Conservation (phyloP, 2,113 vertebrate species). For the Arothron firmamentum region DNA sequence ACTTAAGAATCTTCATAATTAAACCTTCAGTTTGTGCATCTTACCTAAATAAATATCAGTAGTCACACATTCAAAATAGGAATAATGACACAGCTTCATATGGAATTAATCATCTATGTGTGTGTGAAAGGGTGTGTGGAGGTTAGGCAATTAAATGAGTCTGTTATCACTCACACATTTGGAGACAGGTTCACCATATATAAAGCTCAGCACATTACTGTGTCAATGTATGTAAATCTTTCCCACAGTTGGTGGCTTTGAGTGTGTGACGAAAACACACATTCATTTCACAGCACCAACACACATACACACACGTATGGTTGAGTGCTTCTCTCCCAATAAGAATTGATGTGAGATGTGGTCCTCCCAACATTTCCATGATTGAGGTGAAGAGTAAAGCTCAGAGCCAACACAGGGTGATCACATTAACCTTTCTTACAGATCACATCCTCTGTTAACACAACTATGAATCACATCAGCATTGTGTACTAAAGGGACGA, state of each 20-base stretch:
- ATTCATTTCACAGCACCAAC: background rate
- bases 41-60: too few species aligned
- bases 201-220: constrained; percentile 57
- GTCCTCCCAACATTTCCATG: constrained; percentile 46
- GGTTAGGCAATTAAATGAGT: constrained; percentile 56
- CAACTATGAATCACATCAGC: constrained; percentile 42
- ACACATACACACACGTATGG: constrained; percentile 1
- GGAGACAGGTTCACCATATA: constrained; percentile 48
- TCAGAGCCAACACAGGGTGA: constrained; percentile 34
- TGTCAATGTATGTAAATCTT: constrained; percentile 63
- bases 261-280: constrained; percentile 12
- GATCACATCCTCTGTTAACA: constrained; percentile 35
- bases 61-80: too few species aligned
- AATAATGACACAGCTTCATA: constrained; percentile 21
- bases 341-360: constrained; percentile 37
- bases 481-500: constrained; percentile 20
- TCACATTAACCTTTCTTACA: constrained; percentile 46
- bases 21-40: too few species aligned
- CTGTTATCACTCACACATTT: constrained; percentile 65
- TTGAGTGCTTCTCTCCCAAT: constrained; percentile 6
- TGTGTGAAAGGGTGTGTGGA: background rate
- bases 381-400: constrained; percentile 52
- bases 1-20: too few species aligned
- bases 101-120: constrained; percentile 23
- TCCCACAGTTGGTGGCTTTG: constrained; percentile 27